A percentile compares a stretch with the other conserved stretches of the same genome.
Evolutionary conservation across 2,888 invertebrate genomes (phyloP).

Genomic region (Metallyticus violacea): DNA sequence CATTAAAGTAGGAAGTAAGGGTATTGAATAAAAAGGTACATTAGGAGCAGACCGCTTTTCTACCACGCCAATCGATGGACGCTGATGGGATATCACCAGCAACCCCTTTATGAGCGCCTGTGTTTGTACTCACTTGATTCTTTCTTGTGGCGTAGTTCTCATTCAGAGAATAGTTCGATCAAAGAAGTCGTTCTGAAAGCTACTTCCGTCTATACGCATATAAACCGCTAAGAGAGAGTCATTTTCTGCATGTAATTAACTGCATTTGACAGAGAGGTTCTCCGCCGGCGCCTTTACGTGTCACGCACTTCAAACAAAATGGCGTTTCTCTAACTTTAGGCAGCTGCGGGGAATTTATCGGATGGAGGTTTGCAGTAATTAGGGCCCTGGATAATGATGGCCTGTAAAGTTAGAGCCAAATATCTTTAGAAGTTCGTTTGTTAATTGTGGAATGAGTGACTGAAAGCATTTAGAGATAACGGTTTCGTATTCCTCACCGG

Average conservation of each 20-base stretch:
- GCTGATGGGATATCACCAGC: not conserved
- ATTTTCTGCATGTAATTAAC: not conserved
- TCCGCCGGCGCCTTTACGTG: not conserved
- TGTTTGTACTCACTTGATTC: not conserved
- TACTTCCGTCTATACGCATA: not conserved
- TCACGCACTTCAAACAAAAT: not conserved
- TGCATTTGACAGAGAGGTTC: not conserved
- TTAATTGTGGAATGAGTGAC: not conserved
- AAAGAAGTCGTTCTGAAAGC: not conserved
- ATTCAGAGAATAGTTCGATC: not conserved
- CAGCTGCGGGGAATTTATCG: not conserved
- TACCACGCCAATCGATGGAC: not conserved
- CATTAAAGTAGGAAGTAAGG: not conserved
- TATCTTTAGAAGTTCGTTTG: not conserved
- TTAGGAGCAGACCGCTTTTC: not conserved
- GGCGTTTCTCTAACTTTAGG: not conserved
- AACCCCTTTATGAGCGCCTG: not conserved
- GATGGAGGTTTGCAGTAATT: not conserved
- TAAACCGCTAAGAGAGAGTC: not conserved
- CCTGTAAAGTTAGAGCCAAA: not conserved
- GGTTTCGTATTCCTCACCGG: no score
- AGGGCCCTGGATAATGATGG: not conserved
- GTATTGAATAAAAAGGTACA: not conserved
- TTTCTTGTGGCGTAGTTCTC: not conserved
- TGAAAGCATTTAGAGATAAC: no score